A percentile compares a stretch with the other conserved stretches of the same genome.
These are phyloP conservation scores for Halyomorpha halys DNA, from an alignment of 1,140 invertebrate species.

Conservation along the genomic window DNA sequence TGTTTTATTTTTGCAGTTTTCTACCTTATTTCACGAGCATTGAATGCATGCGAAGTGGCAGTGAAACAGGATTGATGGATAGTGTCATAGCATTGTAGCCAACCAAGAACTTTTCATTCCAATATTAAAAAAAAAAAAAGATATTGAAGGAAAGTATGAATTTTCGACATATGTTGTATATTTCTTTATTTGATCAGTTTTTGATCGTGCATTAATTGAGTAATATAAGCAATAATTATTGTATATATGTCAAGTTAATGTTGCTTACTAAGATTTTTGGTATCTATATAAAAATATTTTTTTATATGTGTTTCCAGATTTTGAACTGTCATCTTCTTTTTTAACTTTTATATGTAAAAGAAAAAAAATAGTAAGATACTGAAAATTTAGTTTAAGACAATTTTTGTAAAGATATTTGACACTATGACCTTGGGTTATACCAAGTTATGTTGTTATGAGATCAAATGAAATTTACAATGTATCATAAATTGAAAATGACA, in stretches of 20 bases:
- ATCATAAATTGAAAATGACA: too few species aligned
- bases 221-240: constrained; percentile 6
- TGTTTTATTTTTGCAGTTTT: constrained; percentile 14
- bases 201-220: background rate
- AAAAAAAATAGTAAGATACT: too few species aligned
- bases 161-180: background rate
- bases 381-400: too few species aligned
- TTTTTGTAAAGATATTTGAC: too few species aligned
- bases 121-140: background rate
- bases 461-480: too few species aligned
- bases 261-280: too few species aligned
- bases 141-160: background rate
- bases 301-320: too few species aligned
- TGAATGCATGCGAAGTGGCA: constrained; percentile 15
- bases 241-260: background rate
- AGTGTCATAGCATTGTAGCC: constrained; percentile 3
- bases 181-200: background rate
- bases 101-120: background rate
- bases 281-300: too few species aligned
- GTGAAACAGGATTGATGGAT: constrained; percentile 15
- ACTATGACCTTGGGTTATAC: too few species aligned
- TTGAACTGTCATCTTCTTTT: too few species aligned
- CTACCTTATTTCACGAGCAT: constrained; percentile 3
- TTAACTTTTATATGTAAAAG: too few species aligned
- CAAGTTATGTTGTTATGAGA: too few species aligned